A percentile compares a stretch with the other conserved stretches of the same genome.
Evolutionary conservation across 1,140 invertebrate species (phyloP).

Genomic region (Cylas formicarius): DNA sequence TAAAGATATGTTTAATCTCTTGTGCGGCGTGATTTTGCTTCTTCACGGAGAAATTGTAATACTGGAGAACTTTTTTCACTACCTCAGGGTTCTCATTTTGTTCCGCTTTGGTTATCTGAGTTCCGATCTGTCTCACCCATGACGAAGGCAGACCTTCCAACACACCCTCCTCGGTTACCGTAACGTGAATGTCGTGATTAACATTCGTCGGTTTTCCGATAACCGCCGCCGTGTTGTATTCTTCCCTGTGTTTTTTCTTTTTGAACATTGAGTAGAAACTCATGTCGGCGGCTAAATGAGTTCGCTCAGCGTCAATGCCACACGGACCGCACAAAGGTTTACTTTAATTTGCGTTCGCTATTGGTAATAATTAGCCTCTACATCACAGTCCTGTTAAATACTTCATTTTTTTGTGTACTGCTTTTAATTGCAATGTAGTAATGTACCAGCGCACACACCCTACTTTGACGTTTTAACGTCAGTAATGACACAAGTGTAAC

Average conservation of each 20-base stretch:
- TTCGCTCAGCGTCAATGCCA: too few species aligned
- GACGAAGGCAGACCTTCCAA: conserved; percentile 70
- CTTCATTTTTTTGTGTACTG: too few species aligned
- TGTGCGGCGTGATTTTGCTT: conserved; percentile 49
- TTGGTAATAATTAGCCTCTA: too few species aligned
- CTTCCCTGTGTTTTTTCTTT: conserved; percentile 16
- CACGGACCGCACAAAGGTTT: too few species aligned
- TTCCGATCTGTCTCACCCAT: conserved; percentile 67
- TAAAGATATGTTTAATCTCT: conserved; percentile 70
- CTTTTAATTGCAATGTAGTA: too few species aligned
- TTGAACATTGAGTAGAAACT: conserved; percentile 21
- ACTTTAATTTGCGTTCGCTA: too few species aligned
- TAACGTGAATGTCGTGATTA: conserved; percentile 74
- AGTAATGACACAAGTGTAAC: too few species aligned
- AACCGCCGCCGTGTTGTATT: conserved; percentile 16
- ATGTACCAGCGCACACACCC: too few species aligned
- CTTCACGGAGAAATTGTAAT: conserved; percentile 81
- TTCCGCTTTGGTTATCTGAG: conserved; percentile 81
- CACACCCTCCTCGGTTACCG: conserved; percentile 67
- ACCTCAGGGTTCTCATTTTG: conserved; percentile 88
- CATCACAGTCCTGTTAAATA: too few species aligned
- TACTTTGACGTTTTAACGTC: too few species aligned
- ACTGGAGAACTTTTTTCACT: conserved; percentile 84
- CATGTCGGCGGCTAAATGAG: conserved; percentile 19
- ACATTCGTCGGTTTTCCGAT: conserved; percentile 59